Evolutionary conservation across 1,140 invertebrate genomes (phyloP), one percentile per base, ranked within the genome.

Genomic region (Mamestra configurata): DNA sequence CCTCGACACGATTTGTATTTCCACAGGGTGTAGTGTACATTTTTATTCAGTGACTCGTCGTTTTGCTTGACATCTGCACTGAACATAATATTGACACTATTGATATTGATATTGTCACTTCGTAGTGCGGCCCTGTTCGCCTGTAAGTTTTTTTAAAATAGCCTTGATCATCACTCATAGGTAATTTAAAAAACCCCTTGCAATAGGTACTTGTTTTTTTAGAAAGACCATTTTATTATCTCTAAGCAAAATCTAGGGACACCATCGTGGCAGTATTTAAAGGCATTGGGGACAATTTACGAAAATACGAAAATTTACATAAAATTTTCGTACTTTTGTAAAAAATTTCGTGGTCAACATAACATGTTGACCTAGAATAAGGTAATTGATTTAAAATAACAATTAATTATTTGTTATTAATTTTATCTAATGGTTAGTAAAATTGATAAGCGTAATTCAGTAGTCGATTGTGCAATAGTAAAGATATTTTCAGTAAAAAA

Each of bases 401-500:
- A 57, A n/a, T 57, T 35, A 73, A n/a, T 40, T 27, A 37, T 46
- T 27, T 77, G 43, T 46, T 77, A 13, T 77, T 61, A 27, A 22
- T 77, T 40, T 37, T 77, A 68, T 40, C 75, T 77, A 73, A 68
- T 49, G 75, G 57, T 77, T 55, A 55, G 13, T 77, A 77, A 77
- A n/a, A 68, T 77, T 51, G 75, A 77, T 77, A 77, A 77, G 75
- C 75, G 75, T 77, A 77, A 55, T 77, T 53, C 57, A 77, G 73
- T 77, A 77, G 75, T 77, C 75, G 49, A 40, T 77, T 77, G 75
- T 77, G 75, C 70, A 80, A 83, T 77, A 84, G 64, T 82, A 79
- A 79, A 83, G 71, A 81, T 57, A 61, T 49, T 75, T n/a, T 79
- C 20, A 81, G 76, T 83, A 86, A 64, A 83, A 84, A 84, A 79